Conservation (phyloP, 2,888 invertebrate genomes). For the Phortica okadai region DNA sequence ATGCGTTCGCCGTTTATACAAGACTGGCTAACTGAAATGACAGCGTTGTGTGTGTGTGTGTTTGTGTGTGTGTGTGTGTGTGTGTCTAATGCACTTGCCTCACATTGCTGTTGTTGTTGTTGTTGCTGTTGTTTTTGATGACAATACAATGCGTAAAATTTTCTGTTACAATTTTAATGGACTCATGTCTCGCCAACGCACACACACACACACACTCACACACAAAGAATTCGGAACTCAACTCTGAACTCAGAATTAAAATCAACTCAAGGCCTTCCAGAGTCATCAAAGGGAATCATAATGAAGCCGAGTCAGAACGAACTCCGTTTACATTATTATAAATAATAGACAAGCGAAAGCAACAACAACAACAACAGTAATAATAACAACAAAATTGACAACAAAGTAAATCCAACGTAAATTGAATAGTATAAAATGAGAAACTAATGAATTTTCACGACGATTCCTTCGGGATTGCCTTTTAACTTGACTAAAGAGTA, state of each 20-base stretch:
- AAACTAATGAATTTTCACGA: conserved; percentile 67
- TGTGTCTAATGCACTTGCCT: neutral
- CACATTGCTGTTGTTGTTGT: neutral
- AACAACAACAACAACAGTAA: neutral
- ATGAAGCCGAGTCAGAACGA: conserved; percentile 5
- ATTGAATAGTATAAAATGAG: conserved; percentile 49
- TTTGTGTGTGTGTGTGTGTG: neutral
- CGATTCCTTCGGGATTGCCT: conserved; percentile 58
- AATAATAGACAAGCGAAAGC: conserved; percentile 7
- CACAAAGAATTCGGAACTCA: neutral
- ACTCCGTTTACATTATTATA: conserved; percentile 8
- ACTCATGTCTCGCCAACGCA: conserved; percentile 15
- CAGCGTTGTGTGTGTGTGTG: neutral
- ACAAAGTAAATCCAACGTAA: conserved; percentile 11
- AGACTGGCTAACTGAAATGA: neutral
- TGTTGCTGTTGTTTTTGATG: neutral
- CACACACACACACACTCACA: neutral
- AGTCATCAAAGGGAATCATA: conserved; percentile 25
- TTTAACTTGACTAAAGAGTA: conserved; percentile 30
- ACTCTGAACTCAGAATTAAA: neutral
- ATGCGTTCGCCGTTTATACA: neutral
- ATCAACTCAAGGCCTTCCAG: neutral
- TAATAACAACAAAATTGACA: neutral
- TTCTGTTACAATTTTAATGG: conserved; percentile 65
- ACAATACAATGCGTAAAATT: neutral